A percentile compares a stretch with the other conserved stretches of the same genome.
These are phyloP conservation scores for Champsocephalus gunnari DNA, from an alignment of 2,797 vertebrate genomes.

Conservation along the genomic window DNA sequence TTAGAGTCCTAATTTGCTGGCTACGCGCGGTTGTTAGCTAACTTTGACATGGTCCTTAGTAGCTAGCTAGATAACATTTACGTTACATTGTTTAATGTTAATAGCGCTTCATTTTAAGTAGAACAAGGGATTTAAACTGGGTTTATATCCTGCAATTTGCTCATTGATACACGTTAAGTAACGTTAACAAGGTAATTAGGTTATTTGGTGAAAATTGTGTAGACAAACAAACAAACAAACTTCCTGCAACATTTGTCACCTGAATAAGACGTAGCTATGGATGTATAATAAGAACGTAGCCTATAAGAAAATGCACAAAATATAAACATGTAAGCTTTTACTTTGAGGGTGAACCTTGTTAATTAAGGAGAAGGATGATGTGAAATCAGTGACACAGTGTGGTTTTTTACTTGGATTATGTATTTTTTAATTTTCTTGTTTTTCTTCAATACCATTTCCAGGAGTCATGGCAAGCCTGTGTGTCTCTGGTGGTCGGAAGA, in stretches of 20 bases:
- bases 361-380: no score
- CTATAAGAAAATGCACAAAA: no score
- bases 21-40: no score
- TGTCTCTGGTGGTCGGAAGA: conserved; percentile 84
- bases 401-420: not conserved
- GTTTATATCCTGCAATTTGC: not conserved
- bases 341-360: no score
- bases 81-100: not conserved
- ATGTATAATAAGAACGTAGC: no score
- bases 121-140: not conserved
- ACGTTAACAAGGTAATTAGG: not conserved
- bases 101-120: not conserved
- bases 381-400: not conserved
- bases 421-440: not conserved
- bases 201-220: not conserved
- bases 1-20: not conserved
- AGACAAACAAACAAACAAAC: not conserved
- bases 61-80: not conserved
- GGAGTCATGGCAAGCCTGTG: conserved; percentile 88
- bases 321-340: no score
- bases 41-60: not conserved
- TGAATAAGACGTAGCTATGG: not conserved
- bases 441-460: conserved; percentile 49
- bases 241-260: not conserved
- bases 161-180: not conserved